Percentiles rank a stretch among this genome's conserved stretches.
Evolutionary conservation across 2,113 vertebrate genomes (phyloP).

Genomic region (Excalfactoria chinensis): DNA sequence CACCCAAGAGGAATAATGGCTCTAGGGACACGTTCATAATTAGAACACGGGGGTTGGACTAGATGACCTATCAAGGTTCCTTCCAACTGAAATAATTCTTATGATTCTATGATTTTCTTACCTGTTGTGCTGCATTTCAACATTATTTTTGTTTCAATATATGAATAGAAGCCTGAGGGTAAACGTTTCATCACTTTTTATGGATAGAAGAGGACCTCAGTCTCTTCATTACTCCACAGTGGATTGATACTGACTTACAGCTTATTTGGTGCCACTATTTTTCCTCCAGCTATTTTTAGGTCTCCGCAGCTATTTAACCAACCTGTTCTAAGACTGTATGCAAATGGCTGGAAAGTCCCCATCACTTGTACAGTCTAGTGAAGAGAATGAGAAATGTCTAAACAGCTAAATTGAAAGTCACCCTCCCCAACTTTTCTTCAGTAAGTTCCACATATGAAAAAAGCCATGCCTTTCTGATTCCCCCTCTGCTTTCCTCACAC

Average conservation of each 20-base stretch:
- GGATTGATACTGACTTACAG: neutral
- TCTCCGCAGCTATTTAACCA: slow-evolving; percentile 63
- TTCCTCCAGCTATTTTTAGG: slow-evolving; percentile 67
- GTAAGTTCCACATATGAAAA: neutral
- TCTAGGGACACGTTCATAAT: neutral
- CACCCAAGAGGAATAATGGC: neutral
- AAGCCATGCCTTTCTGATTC: neutral
- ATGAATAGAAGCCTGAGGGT: neutral
- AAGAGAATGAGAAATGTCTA: slow-evolving; percentile 53
- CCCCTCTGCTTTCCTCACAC: neutral
- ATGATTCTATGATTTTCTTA: neutral
- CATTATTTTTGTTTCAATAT: neutral
- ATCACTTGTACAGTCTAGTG: slow-evolving; percentile 60
- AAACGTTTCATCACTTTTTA: neutral
- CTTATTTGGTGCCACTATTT: neutral
- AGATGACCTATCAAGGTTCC: too few relatives aligned
- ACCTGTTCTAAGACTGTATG: slow-evolving; percentile 73
- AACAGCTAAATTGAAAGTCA: slow-evolving; percentile 62
- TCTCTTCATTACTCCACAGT: neutral
- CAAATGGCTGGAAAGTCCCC: slow-evolving; percentile 84
- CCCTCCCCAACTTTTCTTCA: slow-evolving; percentile 8
- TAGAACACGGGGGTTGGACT: neutral
- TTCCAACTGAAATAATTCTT: too few relatives aligned
- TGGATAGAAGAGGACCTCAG: neutral
- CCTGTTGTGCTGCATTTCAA: neutral